A percentile compares a stretch with the other conserved stretches of the same genome.
phyloP scores from a whole-genome alignment of 2,113 vertebrate species.

The Phalacrocorax aristotelis region DNA sequence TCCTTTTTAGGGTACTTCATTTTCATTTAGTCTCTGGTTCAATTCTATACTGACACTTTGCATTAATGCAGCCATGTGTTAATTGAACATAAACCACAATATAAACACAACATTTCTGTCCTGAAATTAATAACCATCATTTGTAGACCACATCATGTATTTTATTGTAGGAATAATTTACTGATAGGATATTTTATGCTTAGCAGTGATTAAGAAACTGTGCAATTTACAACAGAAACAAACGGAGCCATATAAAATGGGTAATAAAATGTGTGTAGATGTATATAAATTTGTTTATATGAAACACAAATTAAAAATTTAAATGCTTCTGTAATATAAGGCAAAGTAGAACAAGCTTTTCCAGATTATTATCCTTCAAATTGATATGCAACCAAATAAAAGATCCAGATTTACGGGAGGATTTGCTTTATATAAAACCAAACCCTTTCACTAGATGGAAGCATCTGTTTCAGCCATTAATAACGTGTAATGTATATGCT shows the following conservation, averaged over 20 bases:
- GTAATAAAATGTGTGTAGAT: constrained; percentile 35
- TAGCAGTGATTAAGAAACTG: constrained; percentile 57
- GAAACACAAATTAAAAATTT: constrained; percentile 46
- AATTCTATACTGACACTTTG: neutral
- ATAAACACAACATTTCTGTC: constrained; percentile 36
- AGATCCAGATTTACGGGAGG: constrained; percentile 27
- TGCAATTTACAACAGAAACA: constrained; percentile 38
- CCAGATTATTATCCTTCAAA: constrained; percentile 16
- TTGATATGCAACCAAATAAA: constrained; percentile 34
- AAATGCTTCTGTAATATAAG: constrained; percentile 3
- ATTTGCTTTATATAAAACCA: constrained; percentile 24
- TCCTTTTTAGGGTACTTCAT: constrained; percentile 17
- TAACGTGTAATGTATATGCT: constrained; percentile 37
- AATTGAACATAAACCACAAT: constrained; percentile 59
- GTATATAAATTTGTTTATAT: constrained; percentile 33
- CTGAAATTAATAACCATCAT: constrained; percentile 55
- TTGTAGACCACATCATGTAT: constrained; percentile 39
- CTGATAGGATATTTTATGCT: constrained; percentile 30
- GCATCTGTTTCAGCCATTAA: constrained; percentile 62
- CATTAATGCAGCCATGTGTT: constrained; percentile 49
- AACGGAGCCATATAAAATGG: neutral
- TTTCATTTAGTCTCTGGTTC: constrained; percentile 25
- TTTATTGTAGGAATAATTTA: constrained; percentile 60
- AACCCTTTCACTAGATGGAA: constrained; percentile 2
- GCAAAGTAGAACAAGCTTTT: neutral